Evolutionary conservation across 2,113 vertebrate genomes (phyloP).

Genomic region (Pygathrix nemaeus): DNA sequence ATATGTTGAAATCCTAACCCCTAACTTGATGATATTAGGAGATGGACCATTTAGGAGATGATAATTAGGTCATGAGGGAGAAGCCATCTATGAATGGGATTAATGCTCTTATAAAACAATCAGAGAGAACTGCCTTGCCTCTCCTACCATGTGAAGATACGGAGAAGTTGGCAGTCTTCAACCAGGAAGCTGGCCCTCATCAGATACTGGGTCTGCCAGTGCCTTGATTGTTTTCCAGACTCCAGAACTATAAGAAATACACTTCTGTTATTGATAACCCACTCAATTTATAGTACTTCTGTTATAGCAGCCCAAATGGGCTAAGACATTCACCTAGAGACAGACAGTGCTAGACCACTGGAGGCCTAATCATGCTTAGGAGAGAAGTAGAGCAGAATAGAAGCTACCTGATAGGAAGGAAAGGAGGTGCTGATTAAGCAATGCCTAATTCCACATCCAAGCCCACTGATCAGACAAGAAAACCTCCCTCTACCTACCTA

Average conservation of each 20-base stretch:
- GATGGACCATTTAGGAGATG: neutral
- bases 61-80: neutral
- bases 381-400: neutral
- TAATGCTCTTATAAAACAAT: neutral
- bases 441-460: neutral
- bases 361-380: neutral
- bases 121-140: neutral
- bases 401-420: neutral
- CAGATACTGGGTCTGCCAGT: too few relatives aligned
- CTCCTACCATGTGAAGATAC: neutral
- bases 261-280: neutral
- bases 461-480: neutral
- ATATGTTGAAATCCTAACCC: neutral
- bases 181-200: neutral
- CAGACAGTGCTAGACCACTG: fast-evolving
- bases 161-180: neutral
- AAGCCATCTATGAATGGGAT: neutral
- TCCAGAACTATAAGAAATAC: neutral
- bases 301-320: neutral
- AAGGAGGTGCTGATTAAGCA: neutral
- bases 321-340: neutral
- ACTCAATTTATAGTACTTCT: neutral
- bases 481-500: neutral
- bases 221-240: neutral
- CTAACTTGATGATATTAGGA: neutral